Conservation (phyloP, 2,113 vertebrate species). For the Chionodraco myersi region DNA sequence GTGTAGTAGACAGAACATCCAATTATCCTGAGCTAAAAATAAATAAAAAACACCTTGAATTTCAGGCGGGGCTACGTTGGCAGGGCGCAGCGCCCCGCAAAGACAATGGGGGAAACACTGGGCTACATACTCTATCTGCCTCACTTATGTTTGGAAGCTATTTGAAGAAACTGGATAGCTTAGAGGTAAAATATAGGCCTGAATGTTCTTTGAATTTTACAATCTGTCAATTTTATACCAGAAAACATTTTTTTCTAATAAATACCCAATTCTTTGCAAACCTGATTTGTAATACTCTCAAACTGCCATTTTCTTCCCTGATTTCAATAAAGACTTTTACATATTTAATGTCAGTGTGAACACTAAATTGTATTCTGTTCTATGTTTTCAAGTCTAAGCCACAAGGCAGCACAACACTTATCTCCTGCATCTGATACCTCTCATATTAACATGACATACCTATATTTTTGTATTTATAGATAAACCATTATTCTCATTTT, state of each 20-base stretch:
- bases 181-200: not conserved
- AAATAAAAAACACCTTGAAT: too few relatives aligned
- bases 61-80: too few relatives aligned
- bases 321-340: constrained; percentile 36
- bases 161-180: not conserved
- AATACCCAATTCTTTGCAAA: too few relatives aligned
- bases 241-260: not conserved
- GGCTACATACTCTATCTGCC: constrained; percentile 10
- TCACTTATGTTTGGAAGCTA: not conserved
- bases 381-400: not conserved
- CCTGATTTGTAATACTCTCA: too few relatives aligned
- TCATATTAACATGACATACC: not conserved
- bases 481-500: not conserved
- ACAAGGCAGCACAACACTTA: not conserved
- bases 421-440: not conserved
- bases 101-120: too few relatives aligned
- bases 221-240: not conserved
- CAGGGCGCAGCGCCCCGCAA: too few relatives aligned
- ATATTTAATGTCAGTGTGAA: not conserved
- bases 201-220: not conserved
- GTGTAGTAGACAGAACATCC: too few relatives aligned
- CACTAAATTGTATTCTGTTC: too few relatives aligned
- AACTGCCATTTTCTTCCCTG: constrained; percentile 1
- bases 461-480: not conserved
- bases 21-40: too few relatives aligned